phyloP scores from a whole-genome alignment of 1,140 invertebrate genomes.

The Diabrotica virgifera region DNA sequence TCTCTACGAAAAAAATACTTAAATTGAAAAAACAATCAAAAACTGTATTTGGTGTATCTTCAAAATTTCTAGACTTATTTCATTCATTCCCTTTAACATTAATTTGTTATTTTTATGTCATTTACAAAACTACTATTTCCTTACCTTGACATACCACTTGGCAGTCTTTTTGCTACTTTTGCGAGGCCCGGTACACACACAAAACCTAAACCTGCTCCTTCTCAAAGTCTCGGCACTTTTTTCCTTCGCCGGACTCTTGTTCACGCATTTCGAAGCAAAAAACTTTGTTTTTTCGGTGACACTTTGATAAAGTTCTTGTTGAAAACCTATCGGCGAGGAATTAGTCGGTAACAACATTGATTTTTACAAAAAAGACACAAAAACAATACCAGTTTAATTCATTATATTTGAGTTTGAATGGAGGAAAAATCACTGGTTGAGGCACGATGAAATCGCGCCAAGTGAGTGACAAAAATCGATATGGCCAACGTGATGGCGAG shows the following conservation, averaged over 20 bases:
- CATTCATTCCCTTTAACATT: too few species aligned
- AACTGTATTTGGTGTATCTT: too few species aligned
- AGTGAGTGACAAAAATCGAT: not conserved
- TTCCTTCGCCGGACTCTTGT: constrained; percentile 29
- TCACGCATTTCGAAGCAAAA: constrained; percentile 45
- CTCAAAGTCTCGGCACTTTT: constrained; percentile 31
- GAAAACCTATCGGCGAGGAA: constrained; percentile 40
- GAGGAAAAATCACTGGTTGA: not conserved
- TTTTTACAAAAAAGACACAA: not conserved
- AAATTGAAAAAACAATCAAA: too few species aligned
- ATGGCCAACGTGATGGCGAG: not conserved
- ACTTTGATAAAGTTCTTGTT: constrained; percentile 42
- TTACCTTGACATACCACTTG: constrained; percentile 53
- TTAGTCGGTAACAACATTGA: constrained; percentile 41
- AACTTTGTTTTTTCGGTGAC: constrained; percentile 48
- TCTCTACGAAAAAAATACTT: too few species aligned
- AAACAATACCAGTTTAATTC: constrained; percentile 2
- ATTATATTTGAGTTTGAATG: not conserved
- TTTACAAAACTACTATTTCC: constrained; percentile 12
- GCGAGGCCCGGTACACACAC: constrained; percentile 39
- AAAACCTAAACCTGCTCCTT: constrained; percentile 39
- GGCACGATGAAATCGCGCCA: not conserved
- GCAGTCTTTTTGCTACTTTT: constrained; percentile 39
- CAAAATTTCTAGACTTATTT: too few species aligned
- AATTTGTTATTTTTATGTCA: too few species aligned